Evolutionary conservation across 1,140 invertebrate genomes (phyloP), one percentile per base, ranked within the genome.

Genomic region (Pomacea maculata): DNA sequence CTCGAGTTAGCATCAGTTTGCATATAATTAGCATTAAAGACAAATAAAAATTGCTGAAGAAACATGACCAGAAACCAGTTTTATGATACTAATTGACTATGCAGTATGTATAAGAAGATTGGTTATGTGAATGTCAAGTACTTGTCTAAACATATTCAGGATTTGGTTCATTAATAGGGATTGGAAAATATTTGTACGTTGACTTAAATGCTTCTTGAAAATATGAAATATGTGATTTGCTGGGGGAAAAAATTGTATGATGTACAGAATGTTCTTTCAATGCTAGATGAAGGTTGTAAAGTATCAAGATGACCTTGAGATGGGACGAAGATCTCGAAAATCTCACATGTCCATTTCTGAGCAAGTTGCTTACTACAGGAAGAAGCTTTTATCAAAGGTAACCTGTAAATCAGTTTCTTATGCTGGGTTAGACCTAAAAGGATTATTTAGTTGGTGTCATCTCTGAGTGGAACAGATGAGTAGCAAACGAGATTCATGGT

Each of bases 301-400:
- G 88, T 99, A 98, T 93, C 97, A 98, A 92, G 97, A 99, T 93
- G 97, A 99, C 92, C 91, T 99, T 71, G 97, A 99, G 92, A 95
- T 94, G 25, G 97, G 97, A 7, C 94, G 94, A 87, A 93, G 95
- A 80, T 93, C 93, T 65, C 88, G 96, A 4, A 96, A 97, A 91
- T 91, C 94, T 34, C 82, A 87, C 12, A 95, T 96, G 94, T 94
- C 94, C 19, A 93, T 97, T 82, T 89, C 93, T 76, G 94, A 96
- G 87, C 97, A 98, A 92, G 95, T 98, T 0, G 95, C 97, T 89
- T 95, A 97, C 92, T 98, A 98, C 90, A 93, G 97, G 65, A 94
- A 95, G 86, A 98, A 98, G 90, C 93, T 99, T 65, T 93, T 98
- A 14, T 78, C 83, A 54, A 91, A 91, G 86, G 90, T 90, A 25